phyloP scores from a whole-genome alignment of 1,140 invertebrate genomes.

The Drosophila burlai region DNA sequence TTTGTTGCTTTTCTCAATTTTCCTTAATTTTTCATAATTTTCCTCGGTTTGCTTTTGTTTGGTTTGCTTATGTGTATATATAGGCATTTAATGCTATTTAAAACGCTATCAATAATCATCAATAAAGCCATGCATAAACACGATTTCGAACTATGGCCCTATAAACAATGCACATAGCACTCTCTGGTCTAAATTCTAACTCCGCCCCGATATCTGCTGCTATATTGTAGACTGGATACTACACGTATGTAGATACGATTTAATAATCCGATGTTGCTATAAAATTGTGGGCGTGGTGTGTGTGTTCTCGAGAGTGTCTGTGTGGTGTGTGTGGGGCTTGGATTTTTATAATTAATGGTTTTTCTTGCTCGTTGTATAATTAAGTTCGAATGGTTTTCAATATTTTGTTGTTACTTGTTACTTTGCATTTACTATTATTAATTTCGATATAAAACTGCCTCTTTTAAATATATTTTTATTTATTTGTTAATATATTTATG shows the following conservation, averaged over 20 bases:
- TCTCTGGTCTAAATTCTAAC: constrained; percentile 79
- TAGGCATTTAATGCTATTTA: constrained; percentile 84
- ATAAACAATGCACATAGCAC: constrained; percentile 82
- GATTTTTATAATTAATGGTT: constrained; percentile 58
- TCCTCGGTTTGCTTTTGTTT: constrained; percentile 35
- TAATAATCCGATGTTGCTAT: constrained; percentile 62
- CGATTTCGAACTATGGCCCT: constrained; percentile 80
- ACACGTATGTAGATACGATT: constrained; percentile 59
- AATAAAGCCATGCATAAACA: constrained; percentile 82
- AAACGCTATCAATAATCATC: constrained; percentile 83
- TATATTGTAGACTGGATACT: constrained; percentile 45
- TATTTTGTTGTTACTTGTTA: constrained; percentile 64
- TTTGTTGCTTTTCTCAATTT: constrained; percentile 11
- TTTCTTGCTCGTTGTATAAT: constrained; percentile 83
- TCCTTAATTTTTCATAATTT: neutral
- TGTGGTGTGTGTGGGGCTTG: constrained; percentile 22
- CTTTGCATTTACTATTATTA: constrained; percentile 75
- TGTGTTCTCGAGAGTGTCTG: constrained; percentile 20
- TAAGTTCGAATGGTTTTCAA: constrained; percentile 85
- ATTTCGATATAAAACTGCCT: constrained; percentile 82
- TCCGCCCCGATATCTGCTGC: constrained; percentile 47
- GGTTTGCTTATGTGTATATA: constrained; percentile 69
- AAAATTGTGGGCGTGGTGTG: constrained; percentile 56
- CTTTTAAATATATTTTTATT: constrained; percentile 57
- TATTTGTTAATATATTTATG: constrained; percentile 62